Percentiles rank a stretch among this genome's conserved stretches.
Conservation (phyloP, 2,888 invertebrate species). For the Enchytraeus crypticus region DNA sequence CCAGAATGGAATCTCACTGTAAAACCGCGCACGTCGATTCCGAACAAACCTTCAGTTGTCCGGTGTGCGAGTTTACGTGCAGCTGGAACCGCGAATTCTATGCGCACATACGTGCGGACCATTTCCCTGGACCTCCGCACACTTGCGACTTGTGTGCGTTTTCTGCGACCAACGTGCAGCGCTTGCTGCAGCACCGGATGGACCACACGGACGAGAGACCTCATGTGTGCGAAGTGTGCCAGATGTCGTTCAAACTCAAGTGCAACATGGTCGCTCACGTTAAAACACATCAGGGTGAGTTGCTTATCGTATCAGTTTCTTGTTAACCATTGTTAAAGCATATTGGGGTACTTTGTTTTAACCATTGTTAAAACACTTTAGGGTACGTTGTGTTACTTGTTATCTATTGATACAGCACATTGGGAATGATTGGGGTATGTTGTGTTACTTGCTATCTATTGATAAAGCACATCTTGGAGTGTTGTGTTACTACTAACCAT, state of each 20-base stretch:
- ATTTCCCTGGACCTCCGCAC: constrained; percentile 56
- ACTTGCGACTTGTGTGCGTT: constrained; percentile 50
- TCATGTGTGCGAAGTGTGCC: constrained; percentile 54
- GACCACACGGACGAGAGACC: constrained; percentile 53
- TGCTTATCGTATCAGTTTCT: not conserved
- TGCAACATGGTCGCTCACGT: constrained; percentile 57
- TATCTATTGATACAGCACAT: too few species aligned
- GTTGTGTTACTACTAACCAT: too few species aligned
- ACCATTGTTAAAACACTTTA: too few species aligned
- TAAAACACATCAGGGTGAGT: constrained; percentile 53
- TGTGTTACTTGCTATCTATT: too few species aligned
- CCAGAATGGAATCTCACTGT: constrained; percentile 7
- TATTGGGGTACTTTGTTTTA: too few species aligned
- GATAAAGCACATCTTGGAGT: too few species aligned
- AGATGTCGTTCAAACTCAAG: constrained; percentile 56
- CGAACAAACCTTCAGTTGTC: constrained; percentile 6
- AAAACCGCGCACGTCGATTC: constrained; percentile 7
- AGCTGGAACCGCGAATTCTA: constrained; percentile 19
- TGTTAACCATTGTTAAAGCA: not conserved
- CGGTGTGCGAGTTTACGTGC: constrained; percentile 15
- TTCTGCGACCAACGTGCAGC: constrained; percentile 52
- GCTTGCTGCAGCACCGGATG: constrained; percentile 57
- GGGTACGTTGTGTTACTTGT: too few species aligned
- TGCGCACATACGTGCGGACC: constrained; percentile 26
- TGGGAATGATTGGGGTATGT: too few species aligned